These are phyloP conservation scores for Tachina lurida DNA, from an alignment of 2,888 invertebrate genomes.

Conservation along the genomic window DNA sequence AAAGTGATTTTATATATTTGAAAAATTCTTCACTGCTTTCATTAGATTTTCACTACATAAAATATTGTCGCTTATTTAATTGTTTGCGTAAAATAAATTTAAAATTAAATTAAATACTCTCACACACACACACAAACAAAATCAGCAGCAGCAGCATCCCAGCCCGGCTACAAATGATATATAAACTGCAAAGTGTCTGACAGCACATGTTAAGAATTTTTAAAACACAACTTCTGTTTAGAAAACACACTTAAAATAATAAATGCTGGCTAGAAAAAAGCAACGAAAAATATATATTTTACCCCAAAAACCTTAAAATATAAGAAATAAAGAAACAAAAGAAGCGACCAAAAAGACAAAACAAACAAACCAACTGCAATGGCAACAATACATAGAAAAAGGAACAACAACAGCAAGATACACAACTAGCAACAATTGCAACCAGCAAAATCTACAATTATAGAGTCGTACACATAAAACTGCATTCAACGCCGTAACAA, in stretches of 20 bases:
- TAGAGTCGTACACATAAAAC: slow-evolving; percentile 58
- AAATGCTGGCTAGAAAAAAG: slow-evolving; percentile 30
- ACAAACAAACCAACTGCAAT: slow-evolving; percentile 12
- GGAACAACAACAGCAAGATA: not conserved
- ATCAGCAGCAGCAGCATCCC: not conserved
- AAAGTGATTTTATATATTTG: not conserved
- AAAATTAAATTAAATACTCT: slow-evolving; percentile 19
- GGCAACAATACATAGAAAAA: not conserved
- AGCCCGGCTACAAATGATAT: slow-evolving; percentile 47
- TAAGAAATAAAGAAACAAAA: not conserved
- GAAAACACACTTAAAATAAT: slow-evolving; percentile 41
- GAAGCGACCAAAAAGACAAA: slow-evolving; percentile 15
- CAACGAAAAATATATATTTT: not conserved
- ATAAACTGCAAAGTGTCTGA: slow-evolving; percentile 68
- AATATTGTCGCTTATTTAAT: slow-evolving; percentile 3
- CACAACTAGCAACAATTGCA: slow-evolving; percentile 47
- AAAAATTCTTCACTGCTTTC: not conserved
- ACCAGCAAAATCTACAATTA: slow-evolving; percentile 51
- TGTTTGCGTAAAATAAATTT: slow-evolving; percentile 27
- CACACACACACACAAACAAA: not conserved
- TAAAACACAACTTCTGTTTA: slow-evolving; percentile 42
- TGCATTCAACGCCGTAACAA: slow-evolving; percentile 63
- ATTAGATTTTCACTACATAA: not conserved
- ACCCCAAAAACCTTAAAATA: slow-evolving; percentile 13
- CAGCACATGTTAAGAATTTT: slow-evolving; percentile 61